A percentile compares a stretch with the other conserved stretches of the same genome.
Evolutionary conservation across 2,797 vertebrate species (phyloP).

Genomic region (Botia almorhae): DNA sequence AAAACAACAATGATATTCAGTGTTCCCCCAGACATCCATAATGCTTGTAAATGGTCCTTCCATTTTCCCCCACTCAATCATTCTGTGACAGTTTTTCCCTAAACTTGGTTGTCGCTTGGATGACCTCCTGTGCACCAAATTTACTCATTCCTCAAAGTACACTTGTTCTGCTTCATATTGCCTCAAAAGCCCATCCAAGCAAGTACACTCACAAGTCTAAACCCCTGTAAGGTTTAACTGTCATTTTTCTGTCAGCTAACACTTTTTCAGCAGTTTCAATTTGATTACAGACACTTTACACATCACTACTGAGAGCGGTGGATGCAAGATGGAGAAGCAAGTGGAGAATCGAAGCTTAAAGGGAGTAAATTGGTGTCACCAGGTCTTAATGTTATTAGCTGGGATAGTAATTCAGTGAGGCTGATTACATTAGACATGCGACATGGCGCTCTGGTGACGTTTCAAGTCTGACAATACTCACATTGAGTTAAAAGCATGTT

Average conservation of each 20-base stretch:
- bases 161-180: neutral
- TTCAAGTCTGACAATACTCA: constrained; percentile 70
- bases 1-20: neutral
- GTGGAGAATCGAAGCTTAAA: constrained; percentile 62
- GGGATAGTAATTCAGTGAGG: constrained; percentile 74
- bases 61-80: neutral
- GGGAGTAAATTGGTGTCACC: constrained; percentile 80
- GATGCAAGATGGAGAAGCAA: constrained; percentile 42
- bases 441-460: constrained; percentile 71
- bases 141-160: constrained; percentile 9
- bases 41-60: neutral
- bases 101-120: constrained; percentile 31
- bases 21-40: constrained; percentile 24
- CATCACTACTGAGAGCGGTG: constrained; percentile 29
- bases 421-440: constrained; percentile 79
- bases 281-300: constrained; percentile 39
- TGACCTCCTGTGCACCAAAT: constrained; percentile 32
- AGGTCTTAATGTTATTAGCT: constrained; percentile 80
- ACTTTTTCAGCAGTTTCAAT: neutral
- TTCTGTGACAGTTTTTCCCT: constrained; percentile 18
- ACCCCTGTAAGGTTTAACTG: neutral
- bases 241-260: neutral
- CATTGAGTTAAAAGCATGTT: constrained; percentile 68
- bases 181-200: constrained; percentile 3
- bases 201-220: neutral